Evolutionary conservation across 1,140 invertebrate genomes (phyloP), one percentile per base, ranked within the genome.

Genomic region (Trichonephila inaurata): DNA sequence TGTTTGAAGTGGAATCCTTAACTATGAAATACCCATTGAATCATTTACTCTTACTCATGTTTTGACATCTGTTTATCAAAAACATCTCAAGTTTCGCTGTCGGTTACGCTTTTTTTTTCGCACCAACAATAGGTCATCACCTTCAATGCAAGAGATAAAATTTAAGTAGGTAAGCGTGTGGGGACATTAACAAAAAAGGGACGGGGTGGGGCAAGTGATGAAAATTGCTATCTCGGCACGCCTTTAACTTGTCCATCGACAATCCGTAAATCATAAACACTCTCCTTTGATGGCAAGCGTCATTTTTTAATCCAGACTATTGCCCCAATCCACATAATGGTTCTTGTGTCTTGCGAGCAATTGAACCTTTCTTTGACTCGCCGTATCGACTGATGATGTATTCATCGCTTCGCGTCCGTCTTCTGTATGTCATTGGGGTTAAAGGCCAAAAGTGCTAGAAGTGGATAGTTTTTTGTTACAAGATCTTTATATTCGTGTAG

Each of bases 341-440:
- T 14, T 4, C 83, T 85, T 58, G 28, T 85, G 51, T 85, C 24
- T 61, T 83, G 18, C 21, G 3, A 40, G 40, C 33, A 44, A 61
- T 28, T 85, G 83, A 24, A 60, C n/a, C 51, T 60, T 85, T 61
- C 83, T 60, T 40, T 77, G 58, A 21, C 33, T 85, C 4, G 44
- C n/a, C 83, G 83, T 60, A 60, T 85, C 83, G 14, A 21, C 0
- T 60, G 83, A 60, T 33, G 83, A 85, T 60, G 83, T 21, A 85
- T 85, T 85, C 58, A 85, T 85, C 19, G 58, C 44, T 8, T n/a
- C 10, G 21, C 83, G 21, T 85, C 24, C 83, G 83, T 61, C 51
- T 58, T 28, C 21, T 85, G 83, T 85, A 85, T 85, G 83, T 85
- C 83, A 85, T 60, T 85, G 28, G 24, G 83, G 83, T 85, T 24